A percentile compares a stretch with the other conserved stretches of the same genome.
These are phyloP conservation scores for Platichthys flesus DNA, from an alignment of 2,113 vertebrate species.

Conservation along the genomic window DNA sequence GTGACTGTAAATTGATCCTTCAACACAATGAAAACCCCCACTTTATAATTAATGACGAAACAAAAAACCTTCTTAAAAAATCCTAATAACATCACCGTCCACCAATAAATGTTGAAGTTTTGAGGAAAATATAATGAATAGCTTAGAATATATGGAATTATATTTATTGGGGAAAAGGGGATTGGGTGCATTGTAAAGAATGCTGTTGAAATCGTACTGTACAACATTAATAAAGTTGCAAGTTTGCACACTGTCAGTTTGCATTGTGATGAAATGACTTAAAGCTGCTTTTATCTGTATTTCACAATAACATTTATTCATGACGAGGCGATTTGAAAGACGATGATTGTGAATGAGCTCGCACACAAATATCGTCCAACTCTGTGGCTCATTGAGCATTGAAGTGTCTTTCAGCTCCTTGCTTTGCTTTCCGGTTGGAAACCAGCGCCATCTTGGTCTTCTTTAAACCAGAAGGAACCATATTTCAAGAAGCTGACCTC, in stretches of 20 bases:
- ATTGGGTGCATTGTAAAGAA: slow-evolving; percentile 68
- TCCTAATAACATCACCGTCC: slow-evolving; percentile 52
- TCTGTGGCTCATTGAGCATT: too few relatives aligned
- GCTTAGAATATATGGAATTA: slow-evolving; percentile 63
- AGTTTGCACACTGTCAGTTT: slow-evolving; percentile 75
- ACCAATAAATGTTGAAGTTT: slow-evolving; percentile 59
- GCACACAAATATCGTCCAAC: too few relatives aligned
- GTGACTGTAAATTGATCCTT: slow-evolving; percentile 64
- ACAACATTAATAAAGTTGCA: slow-evolving; percentile 80
- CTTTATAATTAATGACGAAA: slow-evolving; percentile 46
- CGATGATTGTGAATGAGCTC: too few relatives aligned
- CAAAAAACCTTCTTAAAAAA: slow-evolving; percentile 39
- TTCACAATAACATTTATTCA: too few relatives aligned
- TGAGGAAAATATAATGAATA: slow-evolving; percentile 62
- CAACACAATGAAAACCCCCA: slow-evolving; percentile 27
- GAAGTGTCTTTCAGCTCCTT: too few relatives aligned
- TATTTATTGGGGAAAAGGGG: slow-evolving; percentile 69
- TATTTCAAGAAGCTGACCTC: too few relatives aligned
- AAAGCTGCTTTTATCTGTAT: neutral
- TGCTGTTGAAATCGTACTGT: slow-evolving; percentile 78
- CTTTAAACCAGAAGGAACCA: too few relatives aligned
- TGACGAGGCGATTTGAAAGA: too few relatives aligned
- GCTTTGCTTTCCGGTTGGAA: too few relatives aligned
- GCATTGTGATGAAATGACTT: slow-evolving; percentile 26
- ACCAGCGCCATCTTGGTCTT: too few relatives aligned